A percentile compares a stretch with the other conserved stretches of the same genome.
Evolutionary conservation across 2,797 vertebrate species (phyloP).

Genomic region (Telmatherina bonti): DNA sequence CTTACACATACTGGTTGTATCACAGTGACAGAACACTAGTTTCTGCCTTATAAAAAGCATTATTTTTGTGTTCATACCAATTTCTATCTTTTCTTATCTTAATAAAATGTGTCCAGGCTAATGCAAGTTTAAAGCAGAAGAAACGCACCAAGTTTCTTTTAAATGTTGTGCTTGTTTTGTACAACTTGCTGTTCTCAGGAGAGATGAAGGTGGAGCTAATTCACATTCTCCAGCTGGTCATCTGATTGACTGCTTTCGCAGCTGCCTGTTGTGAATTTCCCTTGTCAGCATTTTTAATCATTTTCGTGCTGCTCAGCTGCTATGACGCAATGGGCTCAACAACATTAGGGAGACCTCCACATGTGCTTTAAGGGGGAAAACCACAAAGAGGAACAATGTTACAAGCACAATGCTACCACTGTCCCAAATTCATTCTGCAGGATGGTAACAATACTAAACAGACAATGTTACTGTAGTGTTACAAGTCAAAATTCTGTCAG

Average conservation of each 20-base stretch:
- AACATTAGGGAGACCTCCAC: conserved; percentile 47
- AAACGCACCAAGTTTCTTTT: neutral
- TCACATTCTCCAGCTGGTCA: conserved; percentile 57
- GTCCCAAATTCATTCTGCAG: neutral
- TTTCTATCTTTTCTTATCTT: neutral
- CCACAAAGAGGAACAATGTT: conserved; percentile 15
- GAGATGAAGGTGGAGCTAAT: conserved; percentile 61
- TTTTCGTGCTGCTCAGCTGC: conserved; percentile 66
- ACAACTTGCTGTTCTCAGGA: conserved; percentile 51
- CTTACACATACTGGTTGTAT: conserved; percentile 7
- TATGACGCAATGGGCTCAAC: conserved; percentile 41
- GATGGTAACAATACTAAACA: neutral
- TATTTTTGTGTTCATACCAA: neutral
- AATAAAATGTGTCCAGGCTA: neutral
- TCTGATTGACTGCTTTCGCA: conserved; percentile 47
- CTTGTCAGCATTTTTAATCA: conserved; percentile 60
- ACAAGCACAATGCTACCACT: neutral
- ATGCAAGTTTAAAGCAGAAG: neutral
- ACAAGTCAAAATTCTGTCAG: too few relatives aligned
- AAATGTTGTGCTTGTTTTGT: neutral
- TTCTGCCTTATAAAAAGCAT: neutral
- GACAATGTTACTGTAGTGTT: neutral
- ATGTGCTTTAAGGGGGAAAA: conserved; percentile 43
- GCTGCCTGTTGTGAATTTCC: conserved; percentile 57
- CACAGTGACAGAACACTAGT: neutral